Evolutionary conservation across 2,113 vertebrate species (phyloP).

Genomic region (Apistogramma diplotaenia): DNA sequence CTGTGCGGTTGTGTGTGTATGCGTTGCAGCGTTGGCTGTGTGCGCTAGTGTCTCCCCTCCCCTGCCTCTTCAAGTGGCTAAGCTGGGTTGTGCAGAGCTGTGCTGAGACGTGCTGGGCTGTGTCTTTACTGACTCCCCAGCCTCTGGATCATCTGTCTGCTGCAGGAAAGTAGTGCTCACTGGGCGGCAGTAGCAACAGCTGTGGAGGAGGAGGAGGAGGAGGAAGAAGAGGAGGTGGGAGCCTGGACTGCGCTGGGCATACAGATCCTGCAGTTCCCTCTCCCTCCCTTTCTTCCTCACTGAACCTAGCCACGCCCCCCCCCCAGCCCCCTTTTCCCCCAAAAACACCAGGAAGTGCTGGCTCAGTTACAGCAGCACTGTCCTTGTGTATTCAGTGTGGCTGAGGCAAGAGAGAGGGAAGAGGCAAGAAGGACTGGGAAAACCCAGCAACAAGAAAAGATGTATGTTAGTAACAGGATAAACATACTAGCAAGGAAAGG

Average conservation of each 20-base stretch:
- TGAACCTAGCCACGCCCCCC: conserved; percentile 55
- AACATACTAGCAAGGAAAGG: not conserved
- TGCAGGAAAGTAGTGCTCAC: conserved; percentile 60
- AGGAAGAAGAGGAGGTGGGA: conserved; percentile 35
- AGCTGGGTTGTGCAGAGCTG: conserved; percentile 45
- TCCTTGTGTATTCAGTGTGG: conserved; percentile 49
- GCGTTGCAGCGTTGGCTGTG: conserved; percentile 62
- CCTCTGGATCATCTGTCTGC: conserved; percentile 69
- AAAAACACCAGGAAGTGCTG: conserved; percentile 72
- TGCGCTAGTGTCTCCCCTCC: conserved; percentile 72
- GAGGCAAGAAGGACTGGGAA: conserved; percentile 22
- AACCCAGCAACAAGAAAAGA: conserved; percentile 23
- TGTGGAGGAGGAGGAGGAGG: conserved; percentile 57
- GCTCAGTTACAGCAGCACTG: conserved; percentile 61
- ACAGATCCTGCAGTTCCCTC: conserved; percentile 69
- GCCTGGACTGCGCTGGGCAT: conserved; percentile 52
- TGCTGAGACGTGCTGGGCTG: conserved; percentile 50
- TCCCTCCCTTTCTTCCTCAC: conserved; percentile 40
- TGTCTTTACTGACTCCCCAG: conserved; percentile 59
- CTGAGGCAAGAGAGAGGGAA: conserved; percentile 34
- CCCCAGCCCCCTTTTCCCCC: not conserved
- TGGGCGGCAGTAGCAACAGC: conserved; percentile 73
- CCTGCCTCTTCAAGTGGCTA: conserved; percentile 61
- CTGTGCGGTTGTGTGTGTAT: conserved; percentile 26
- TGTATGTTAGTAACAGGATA: not conserved